Base-by-base conservation (phyloP, 2,797 vertebrate species). In the Spinus olivaceus region DNA sequence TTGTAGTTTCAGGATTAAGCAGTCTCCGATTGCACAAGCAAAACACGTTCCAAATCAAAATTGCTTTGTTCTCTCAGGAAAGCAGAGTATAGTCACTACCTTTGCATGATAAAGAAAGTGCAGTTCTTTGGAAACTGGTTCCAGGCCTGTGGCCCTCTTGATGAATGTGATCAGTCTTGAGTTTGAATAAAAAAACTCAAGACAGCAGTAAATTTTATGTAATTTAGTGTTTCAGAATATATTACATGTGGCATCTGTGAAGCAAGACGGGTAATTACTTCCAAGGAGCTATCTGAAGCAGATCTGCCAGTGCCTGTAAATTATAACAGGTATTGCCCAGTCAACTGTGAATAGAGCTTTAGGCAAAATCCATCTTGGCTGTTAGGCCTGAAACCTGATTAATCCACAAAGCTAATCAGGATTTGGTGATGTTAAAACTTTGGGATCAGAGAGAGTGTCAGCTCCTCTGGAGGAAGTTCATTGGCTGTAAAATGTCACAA, bases 341-440 rank as follows among this genome's bases (percentile, higher is more conserved):
- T 88, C 46, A 92, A 23, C 82, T 88, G 74, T 85, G 94, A 91
- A 81, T 27, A 80, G 94, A 96, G 37, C 64, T 86, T 65, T 94
- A 83, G 60, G 83, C 94, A 96, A 97, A 96, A 87, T 93, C 69
- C 19, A 19, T 91, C 56, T 91, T 92, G 81, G 66, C 78, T 95
- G 66, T 87, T 92, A 91, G 63, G 56, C 83, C 81, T 97, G 94
- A 91, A 97, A 92, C 53, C 63, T 86, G 57, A 63, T 95, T 91
- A 92, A 83, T 97, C 76, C 81, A 94, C 78, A 92, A 71, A 94
- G 74, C 76, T 94, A 88, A 88, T 97, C 87, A 96, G 63, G 94
- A 96, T 96, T 96, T 98, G 87, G 92, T 94, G 95, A 96, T 88
- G 76, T 74, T 91, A 95, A 96, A 89, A 86, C 56, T 85, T 77